Evolutionary conservation across 2,797 vertebrate species (phyloP).

Genomic region (Furcifer pardalis): DNA sequence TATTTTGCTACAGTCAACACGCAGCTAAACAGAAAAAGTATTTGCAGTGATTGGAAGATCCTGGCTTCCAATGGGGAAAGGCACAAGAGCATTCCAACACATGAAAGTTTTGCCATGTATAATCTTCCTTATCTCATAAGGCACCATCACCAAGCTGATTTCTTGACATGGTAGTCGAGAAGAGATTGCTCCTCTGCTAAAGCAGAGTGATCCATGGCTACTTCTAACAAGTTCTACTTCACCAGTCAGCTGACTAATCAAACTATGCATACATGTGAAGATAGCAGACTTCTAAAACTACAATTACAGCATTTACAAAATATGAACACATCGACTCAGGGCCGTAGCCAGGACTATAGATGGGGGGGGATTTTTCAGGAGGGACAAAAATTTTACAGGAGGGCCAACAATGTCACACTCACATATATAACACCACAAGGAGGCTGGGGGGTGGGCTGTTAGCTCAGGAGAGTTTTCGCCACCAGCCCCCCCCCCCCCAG

Average conservation of each 20-base stretch:
- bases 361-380: too few species aligned
- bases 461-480: too few species aligned
- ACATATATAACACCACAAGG: too few species aligned
- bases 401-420: too few species aligned
- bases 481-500: too few species aligned
- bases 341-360: too few species aligned
- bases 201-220: neutral
- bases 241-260: neutral
- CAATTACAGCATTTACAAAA: conserved; percentile 5
- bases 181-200: neutral
- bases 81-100: neutral
- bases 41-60: neutral
- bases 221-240: conserved; percentile 4
- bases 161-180: neutral
- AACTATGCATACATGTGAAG: conserved; percentile 10
- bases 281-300: conserved; percentile 1
- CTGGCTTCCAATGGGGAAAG: neutral
- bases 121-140: neutral
- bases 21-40: neutral
- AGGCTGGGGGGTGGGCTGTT: too few species aligned
- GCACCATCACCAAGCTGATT: neutral
- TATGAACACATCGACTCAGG: neutral
- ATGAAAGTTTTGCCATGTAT: too few species aligned
- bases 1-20: neutral
- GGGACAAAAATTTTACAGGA: too few species aligned